A percentile compares a stretch with the other conserved stretches of the same genome.
These are phyloP conservation scores for Craterocephalus amniculus DNA, from an alignment of 2,797 vertebrate species.

Conservation along the genomic window DNA sequence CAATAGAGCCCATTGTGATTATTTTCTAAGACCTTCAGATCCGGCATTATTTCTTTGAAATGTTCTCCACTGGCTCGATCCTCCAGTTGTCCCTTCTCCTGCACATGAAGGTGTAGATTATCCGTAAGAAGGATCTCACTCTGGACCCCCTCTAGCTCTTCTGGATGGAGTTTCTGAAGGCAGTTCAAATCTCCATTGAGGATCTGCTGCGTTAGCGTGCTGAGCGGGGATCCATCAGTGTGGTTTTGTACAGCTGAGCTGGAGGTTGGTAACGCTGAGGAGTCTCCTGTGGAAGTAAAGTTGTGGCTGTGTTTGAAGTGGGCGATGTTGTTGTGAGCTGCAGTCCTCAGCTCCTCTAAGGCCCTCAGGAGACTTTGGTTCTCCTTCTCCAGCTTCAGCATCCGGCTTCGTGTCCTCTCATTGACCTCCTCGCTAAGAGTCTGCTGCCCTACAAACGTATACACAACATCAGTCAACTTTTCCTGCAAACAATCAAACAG, in stretches of 20 bases:
- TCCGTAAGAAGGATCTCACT: constrained; percentile 81
- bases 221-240: not conserved
- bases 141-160: constrained; percentile 78
- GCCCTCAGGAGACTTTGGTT: constrained; percentile 90
- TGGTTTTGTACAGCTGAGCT: constrained; percentile 12
- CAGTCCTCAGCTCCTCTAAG: constrained; percentile 87
- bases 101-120: constrained; percentile 79
- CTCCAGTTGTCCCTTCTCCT: constrained; percentile 86
- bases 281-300: constrained; percentile 24
- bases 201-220: constrained; percentile 10
- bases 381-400: constrained; percentile 93
- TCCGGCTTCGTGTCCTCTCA: constrained; percentile 88
- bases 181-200: constrained; percentile 66
- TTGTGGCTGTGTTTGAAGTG: constrained; percentile 41
- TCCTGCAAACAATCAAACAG: not conserved
- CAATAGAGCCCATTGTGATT: constrained; percentile 82
- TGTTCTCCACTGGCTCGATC: constrained; percentile 71
- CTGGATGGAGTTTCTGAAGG: constrained; percentile 74
- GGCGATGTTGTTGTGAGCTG: constrained; percentile 79
- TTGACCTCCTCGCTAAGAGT: constrained; percentile 92
- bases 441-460: constrained; percentile 82
- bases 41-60: constrained; percentile 83
- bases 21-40: constrained; percentile 88
- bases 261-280: constrained; percentile 17
- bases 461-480: constrained; percentile 14